Conservation (phyloP, 1,140 invertebrate genomes). For the Parapsyche elsis region DNA sequence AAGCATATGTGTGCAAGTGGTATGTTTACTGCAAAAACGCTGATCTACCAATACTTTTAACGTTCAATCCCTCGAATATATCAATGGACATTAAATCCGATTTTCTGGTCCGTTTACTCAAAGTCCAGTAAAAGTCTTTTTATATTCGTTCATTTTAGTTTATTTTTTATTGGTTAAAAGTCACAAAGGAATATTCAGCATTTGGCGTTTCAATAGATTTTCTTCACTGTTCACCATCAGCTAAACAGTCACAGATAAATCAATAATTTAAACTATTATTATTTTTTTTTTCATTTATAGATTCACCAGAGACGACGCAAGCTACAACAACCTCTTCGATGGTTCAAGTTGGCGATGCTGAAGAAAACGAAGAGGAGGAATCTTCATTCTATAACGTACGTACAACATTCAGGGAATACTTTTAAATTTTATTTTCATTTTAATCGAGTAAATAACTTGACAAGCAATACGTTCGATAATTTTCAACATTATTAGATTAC, state of each 20-base stretch:
- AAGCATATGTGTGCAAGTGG: neutral
- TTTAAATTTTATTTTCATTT: too few relatives aligned
- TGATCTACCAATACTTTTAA: conserved; percentile 11
- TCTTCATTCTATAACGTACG: conserved; percentile 40
- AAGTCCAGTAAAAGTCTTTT: conserved; percentile 1
- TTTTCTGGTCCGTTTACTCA: conserved; percentile 20
- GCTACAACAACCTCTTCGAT: conserved; percentile 18
- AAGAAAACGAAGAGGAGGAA: conserved; percentile 22
- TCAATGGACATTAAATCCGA: conserved; percentile 18
- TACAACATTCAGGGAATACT: too few relatives aligned
- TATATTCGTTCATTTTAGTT: neutral
- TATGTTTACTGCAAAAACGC: conserved; percentile 6
- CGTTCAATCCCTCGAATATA: conserved; percentile 9
- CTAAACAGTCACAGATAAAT: too few relatives aligned
- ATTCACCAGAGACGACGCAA: conserved; percentile 31
- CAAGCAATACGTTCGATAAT: too few relatives aligned
- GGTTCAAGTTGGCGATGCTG: conserved; percentile 30
- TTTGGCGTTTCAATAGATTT: too few relatives aligned
- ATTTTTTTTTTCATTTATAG: conserved; percentile 28
- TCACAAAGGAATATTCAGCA: too few relatives aligned
- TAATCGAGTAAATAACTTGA: too few relatives aligned
- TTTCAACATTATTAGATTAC: too few relatives aligned
- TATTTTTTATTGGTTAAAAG: neutral
- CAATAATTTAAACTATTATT: neutral
- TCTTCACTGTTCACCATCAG: too few relatives aligned